Evolutionary conservation across 2,888 invertebrate genomes (phyloP), one percentile per base, ranked within the genome.

Genomic region (Pseudococcus longispinus): DNA sequence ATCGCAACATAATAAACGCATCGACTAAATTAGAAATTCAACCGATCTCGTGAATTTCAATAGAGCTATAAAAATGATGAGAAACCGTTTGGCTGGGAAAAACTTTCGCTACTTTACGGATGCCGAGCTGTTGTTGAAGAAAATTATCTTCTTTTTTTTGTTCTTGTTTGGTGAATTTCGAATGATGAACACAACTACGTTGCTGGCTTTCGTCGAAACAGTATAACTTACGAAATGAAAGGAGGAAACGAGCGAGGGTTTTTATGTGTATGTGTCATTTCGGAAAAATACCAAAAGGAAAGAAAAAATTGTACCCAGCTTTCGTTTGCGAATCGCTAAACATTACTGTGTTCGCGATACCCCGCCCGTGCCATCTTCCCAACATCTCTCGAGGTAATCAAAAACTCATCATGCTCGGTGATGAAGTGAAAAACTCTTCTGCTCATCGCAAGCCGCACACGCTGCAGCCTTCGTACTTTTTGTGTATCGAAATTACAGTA

Each of bases 1-100:
- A 70, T 29, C 29, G 29, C 70, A 70, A 70, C 70, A 70, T 29
- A 29, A 70, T 29, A 70, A 70, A 70, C 70, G 70, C 70, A 70
- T 70, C 70, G 70, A 18, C 70, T 70, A 70, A 70, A 70, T 70
- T 70, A 29, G 29, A 70, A 26, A 29, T 70, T 70, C 70, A 29
- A 70, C 29, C 70, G 4, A 70, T 70, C 70, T 70, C 15, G 32
- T 4, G 29, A 70, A 70, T 70, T 70, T 23, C 60, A 60, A 60
- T 60, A 60, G 60, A 4, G 60, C 23, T 1, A 23, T 60, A 60
- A 60, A 60, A 60, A 60, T 60, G 15, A 55, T 60, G 60, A 60
- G 60, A 60, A 60, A 60, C 23, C 9, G 60, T 23, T 23, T 9
- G 23, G 2, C n/a, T 60, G 23, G 60, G 60, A 9, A 23, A 60